Evolutionary conservation across 1,140 invertebrate genomes (phyloP), one percentile per base, ranked within the genome.

Genomic region (Lepidotrigona ventralis): DNA sequence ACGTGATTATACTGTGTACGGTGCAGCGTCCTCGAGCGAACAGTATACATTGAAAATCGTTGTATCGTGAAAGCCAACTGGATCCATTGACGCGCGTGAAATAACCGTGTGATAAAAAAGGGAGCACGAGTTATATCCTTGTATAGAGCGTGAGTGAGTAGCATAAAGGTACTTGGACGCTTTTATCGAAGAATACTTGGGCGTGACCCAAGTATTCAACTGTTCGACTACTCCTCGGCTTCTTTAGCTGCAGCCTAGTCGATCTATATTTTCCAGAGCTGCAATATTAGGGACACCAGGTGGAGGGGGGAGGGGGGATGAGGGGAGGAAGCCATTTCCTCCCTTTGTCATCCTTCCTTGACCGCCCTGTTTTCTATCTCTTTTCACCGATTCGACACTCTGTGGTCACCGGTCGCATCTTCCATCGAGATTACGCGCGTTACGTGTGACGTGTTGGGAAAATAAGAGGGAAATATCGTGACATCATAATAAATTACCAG

Each of bases 141-240:
- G 72, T 69, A 60, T 11, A 46, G 21, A 26, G 72, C 26, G 58
- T 21, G 83, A 80, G 60, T 86, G 85, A 46, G 85, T 86, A 86
- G 87, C 86, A 90, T 80, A 90, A 90, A 91, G 85, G 88, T 87
- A 90, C 86, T 89, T 75, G 79, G 75, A 63, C 75, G 90, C 85
- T 90, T 92, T 92, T 91, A 92, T 92, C 90, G 88, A 89, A 88
- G 81, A 91, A 89, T 91, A 89, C 88, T 92, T 91, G 85, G 88
- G 87, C 76, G 88, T 76, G 77, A 89, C 89, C 91, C 90, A 90
- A 91, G 87, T 89, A 90, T 90, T 91, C 88, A 89, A 88, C 85
- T 83, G 90, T 86, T 89, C 84, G 86, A 83, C 78, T 80, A 79
- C 91, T 82, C 91, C 81, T 87, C 87, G 79, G 81, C 79, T 76